Conservation (phyloP, 23 tunicate species). For the Styela clava region DNA sequence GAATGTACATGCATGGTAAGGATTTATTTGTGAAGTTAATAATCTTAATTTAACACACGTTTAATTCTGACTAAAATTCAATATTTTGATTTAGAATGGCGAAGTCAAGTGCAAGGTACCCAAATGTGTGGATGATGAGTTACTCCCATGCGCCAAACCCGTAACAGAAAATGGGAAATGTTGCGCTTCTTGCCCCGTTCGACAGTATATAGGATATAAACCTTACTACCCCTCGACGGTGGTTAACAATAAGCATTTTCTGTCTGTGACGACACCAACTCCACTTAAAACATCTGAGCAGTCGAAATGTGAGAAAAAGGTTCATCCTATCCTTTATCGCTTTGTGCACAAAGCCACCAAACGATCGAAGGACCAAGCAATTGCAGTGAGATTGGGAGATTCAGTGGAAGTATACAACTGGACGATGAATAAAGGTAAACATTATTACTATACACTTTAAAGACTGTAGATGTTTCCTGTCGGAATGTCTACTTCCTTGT, state of each 20-base stretch:
- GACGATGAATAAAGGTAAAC: constrained; percentile 17
- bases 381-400: neutral
- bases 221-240: neutral
- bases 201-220: neutral
- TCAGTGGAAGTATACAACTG: constrained; percentile 30
- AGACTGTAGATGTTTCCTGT: neutral
- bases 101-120: constrained; percentile 38
- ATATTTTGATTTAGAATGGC: constrained; percentile 35
- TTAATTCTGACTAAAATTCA: too few relatives aligned
- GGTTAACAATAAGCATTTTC: too few relatives aligned
- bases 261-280: neutral
- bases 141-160: constrained; percentile 2
- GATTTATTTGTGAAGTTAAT: neutral
- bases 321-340: constrained; percentile 2
- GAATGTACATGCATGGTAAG: constrained; percentile 35
- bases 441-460: neutral
- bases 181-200: constrained; percentile 1
- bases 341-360: neutral
- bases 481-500: too few relatives aligned
- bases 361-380: neutral
- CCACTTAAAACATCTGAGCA: neutral
- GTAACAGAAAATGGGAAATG: neutral
- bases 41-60: neutral
- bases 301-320: neutral
- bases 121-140: constrained; percentile 17